These are phyloP conservation scores for Sinotaia quadrata DNA, from an alignment of 2,888 invertebrate genomes.

Conservation along the genomic window DNA sequence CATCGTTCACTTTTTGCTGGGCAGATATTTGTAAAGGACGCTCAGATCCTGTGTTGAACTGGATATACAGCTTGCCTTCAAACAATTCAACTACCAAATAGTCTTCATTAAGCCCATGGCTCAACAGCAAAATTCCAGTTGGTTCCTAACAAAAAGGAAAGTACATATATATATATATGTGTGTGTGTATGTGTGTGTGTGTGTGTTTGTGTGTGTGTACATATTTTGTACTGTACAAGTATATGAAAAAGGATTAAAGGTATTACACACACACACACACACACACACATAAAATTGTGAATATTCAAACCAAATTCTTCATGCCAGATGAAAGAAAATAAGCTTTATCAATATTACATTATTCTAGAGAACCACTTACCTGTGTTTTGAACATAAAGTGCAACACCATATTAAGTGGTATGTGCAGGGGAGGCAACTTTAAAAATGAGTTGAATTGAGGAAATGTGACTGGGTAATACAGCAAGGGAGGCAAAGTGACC, in stretches of 20 bases:
- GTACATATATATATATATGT: neutral
- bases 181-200: neutral
- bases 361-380: neutral
- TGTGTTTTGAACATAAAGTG: conserved; percentile 63
- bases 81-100: conserved; percentile 63
- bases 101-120: conserved; percentile 50
- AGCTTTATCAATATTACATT: neutral
- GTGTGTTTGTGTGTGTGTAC: neutral
- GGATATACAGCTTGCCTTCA: conserved; percentile 58
- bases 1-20: conserved; percentile 50
- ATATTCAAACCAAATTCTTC: neutral
- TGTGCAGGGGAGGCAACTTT: conserved; percentile 45
- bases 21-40: conserved; percentile 21
- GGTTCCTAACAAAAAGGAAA: conserved; percentile 35
- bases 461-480: conserved; percentile 57
- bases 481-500: conserved; percentile 41
- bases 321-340: neutral
- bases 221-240: neutral
- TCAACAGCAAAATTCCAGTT: conserved; percentile 60
- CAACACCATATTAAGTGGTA: conserved; percentile 45
- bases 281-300: neutral
- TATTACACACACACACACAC: neutral
- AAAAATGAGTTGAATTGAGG: conserved; percentile 46
- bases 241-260: too few relatives aligned
- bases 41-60: conserved; percentile 61